A percentile compares a stretch with the other conserved stretches of the same genome.
Conservation (phyloP, 2,797 vertebrate species). For the Neosilurus mollespiculum region DNA sequence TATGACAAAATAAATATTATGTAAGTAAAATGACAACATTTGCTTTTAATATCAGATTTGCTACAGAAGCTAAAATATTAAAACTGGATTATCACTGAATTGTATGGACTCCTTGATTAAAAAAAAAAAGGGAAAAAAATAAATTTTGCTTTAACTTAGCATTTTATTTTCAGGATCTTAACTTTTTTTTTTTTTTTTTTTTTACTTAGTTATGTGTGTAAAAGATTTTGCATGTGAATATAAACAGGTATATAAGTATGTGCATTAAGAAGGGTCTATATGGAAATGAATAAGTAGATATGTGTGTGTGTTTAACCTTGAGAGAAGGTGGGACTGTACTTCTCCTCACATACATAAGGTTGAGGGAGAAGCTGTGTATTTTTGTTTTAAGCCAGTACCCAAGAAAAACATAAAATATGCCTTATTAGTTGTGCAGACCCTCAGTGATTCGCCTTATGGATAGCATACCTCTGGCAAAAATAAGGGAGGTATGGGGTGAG, state of each 20-base stretch:
- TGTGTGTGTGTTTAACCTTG: constrained; percentile 29
- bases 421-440: constrained; percentile 48
- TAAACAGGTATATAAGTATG: not conserved
- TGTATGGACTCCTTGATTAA: not conserved
- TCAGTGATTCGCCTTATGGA: constrained; percentile 46
- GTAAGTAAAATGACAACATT: not conserved
- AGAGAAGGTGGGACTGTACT: constrained; percentile 26
- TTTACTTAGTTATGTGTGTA: no score
- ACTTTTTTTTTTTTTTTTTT: not conserved
- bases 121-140: not conserved
- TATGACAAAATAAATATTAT: not conserved
- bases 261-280: not conserved
- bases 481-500: constrained; percentile 10
- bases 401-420: constrained; percentile 57
- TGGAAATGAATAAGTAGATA: not conserved
- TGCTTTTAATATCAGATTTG: not conserved
- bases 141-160: not conserved
- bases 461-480: constrained; percentile 34
- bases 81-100: not conserved
- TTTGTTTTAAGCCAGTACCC: constrained; percentile 53
- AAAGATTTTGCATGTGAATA: not conserved
- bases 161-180: not conserved
- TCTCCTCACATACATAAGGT: constrained; percentile 43
- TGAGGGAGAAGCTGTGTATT: constrained; percentile 53
- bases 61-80: not conserved